Conservation (phyloP, 2,113 vertebrate species). For the Butorides virescens region DNA sequence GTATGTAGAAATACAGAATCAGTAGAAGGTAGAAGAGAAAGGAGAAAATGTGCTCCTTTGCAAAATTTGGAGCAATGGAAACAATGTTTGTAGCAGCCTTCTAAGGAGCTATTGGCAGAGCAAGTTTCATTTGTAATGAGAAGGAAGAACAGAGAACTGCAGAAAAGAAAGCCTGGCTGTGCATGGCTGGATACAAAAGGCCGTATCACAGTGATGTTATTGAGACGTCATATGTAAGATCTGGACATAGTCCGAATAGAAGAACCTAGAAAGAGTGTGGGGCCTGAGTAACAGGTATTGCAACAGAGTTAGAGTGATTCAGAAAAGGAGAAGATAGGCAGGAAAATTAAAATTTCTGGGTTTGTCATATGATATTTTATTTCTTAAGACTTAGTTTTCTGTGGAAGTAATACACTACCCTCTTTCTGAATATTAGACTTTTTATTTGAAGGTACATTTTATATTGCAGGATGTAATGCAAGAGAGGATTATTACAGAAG, state of each 20-base stretch:
- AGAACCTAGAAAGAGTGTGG: neutral
- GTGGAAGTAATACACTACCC: neutral
- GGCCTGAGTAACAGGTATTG: neutral
- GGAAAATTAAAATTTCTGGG: neutral
- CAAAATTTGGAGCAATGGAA: neutral
- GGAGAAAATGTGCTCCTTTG: neutral
- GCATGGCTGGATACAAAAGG: neutral
- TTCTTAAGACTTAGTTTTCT: neutral
- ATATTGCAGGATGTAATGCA: neutral
- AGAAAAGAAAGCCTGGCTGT: neutral
- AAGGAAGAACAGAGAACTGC: neutral
- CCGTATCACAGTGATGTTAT: neutral
- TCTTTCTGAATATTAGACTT: neutral
- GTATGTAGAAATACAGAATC: neutral
- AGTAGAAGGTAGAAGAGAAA: neutral
- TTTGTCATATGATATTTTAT: neutral
- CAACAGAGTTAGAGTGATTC: neutral
- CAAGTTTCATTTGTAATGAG: neutral
- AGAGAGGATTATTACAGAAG: conserved; percentile 10
- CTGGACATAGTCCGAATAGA: neutral
- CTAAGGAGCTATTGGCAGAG: neutral
- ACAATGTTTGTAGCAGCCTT: neutral
- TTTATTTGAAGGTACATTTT: conserved; percentile 26
- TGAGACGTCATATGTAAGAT: neutral
- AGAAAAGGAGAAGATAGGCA: neutral